These are phyloP conservation scores for Sebastes umbrosus DNA, from an alignment of 2,797 vertebrate species.

Conservation along the genomic window DNA sequence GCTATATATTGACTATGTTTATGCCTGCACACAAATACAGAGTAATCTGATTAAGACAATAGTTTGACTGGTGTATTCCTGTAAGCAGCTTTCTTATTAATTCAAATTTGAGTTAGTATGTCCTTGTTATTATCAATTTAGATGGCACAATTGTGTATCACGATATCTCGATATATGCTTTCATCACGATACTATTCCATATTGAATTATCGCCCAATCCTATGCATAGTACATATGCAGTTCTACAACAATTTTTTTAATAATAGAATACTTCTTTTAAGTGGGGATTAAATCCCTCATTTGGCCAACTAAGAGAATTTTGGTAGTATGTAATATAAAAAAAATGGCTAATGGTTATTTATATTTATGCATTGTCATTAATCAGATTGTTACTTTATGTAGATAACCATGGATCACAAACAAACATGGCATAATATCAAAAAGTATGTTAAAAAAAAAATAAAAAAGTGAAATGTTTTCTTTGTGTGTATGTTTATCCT, in stretches of 20 bases:
- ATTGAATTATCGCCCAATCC: too few species aligned
- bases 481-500: neutral
- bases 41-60: too few species aligned
- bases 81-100: rapidly evolving
- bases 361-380: neutral
- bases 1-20: too few species aligned
- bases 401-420: neutral
- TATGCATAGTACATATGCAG: neutral
- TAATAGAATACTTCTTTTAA: neutral
- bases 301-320: neutral
- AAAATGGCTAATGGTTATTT: neutral
- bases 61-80: too few species aligned
- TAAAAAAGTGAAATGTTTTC: neutral
- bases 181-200: too few species aligned
- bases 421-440: neutral
- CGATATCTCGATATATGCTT: too few species aligned
- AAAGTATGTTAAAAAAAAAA: neutral
- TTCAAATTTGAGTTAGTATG: too few species aligned
- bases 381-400: neutral
- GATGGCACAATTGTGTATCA: too few species aligned
- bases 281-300: neutral
- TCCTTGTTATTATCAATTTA: too few species aligned
- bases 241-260: neutral
- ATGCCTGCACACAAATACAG: too few species aligned
- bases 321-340: neutral